Percentiles rank a stretch among this genome's conserved stretches.
These are phyloP conservation scores for Palythoa grandiflora DNA, from an alignment of 92 coral and sea anemone species.

Conservation along the genomic window DNA sequence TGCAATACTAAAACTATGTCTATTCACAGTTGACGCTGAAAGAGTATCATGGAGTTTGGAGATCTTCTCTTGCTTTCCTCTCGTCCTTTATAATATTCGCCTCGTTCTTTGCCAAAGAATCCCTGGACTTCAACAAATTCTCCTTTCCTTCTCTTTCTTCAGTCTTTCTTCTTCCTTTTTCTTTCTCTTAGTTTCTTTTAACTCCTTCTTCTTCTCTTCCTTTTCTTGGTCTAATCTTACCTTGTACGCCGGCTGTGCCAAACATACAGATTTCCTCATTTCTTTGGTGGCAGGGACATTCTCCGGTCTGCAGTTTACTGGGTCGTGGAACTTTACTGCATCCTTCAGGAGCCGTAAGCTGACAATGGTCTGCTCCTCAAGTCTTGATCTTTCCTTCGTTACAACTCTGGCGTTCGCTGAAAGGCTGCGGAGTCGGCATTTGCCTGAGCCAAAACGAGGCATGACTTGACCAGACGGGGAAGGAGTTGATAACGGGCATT, in stretches of 20 bases:
- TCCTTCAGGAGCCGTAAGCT: too few relatives aligned
- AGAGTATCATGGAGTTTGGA: too few relatives aligned
- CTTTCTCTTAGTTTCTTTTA: too few relatives aligned
- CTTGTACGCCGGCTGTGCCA: constrained; percentile 59
- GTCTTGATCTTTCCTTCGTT: constrained; percentile 41
- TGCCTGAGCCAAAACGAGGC: constrained; percentile 20
- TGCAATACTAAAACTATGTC: neutral
- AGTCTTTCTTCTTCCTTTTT: too few relatives aligned
- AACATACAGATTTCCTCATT: constrained; percentile 52
- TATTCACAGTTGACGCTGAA: neutral
- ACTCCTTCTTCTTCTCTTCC: too few relatives aligned
- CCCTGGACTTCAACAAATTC: too few relatives aligned
- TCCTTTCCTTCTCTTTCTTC: too few relatives aligned
- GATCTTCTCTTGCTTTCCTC: neutral
- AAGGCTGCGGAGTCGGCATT: constrained; percentile 58
- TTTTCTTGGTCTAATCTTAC: constrained; percentile 15
- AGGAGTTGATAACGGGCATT: constrained; percentile 57
- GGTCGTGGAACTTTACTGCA: too few relatives aligned
- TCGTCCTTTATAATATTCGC: neutral
- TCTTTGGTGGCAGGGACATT: constrained; percentile 52
- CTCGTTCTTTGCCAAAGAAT: neutral
- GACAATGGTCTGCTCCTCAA: too few relatives aligned
- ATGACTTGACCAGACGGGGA: constrained; percentile 66
- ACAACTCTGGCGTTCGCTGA: constrained; percentile 60
- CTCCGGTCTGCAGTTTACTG: constrained; percentile 35